These are phyloP conservation scores for Drosophila tripunctata DNA, from an alignment of 2,888 invertebrate species.

Conservation along the genomic window DNA sequence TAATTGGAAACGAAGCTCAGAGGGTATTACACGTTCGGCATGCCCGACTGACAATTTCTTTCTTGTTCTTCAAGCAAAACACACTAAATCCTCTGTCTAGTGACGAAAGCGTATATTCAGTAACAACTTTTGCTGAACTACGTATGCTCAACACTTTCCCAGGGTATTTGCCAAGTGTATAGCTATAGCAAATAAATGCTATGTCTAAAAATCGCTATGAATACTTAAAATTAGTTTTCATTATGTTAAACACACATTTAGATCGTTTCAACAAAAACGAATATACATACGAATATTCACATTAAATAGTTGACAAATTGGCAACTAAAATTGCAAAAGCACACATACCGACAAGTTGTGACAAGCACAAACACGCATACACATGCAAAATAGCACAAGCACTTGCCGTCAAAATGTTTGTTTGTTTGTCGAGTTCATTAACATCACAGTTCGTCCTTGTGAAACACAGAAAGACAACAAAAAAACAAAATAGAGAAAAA, in stretches of 20 bases:
- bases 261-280: slow-evolving; percentile 45
- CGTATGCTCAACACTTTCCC: too few relatives aligned
- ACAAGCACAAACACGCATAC: slow-evolving; percentile 33
- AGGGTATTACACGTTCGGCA: too few relatives aligned
- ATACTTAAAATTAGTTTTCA: slow-evolving; percentile 68
- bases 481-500: background rate
- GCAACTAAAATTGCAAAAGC: slow-evolving; percentile 55
- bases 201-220: slow-evolving; percentile 47
- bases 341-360: slow-evolving; percentile 40
- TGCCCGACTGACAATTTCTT: too few relatives aligned
- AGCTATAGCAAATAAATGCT: slow-evolving; percentile 14
- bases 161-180: slow-evolving; percentile 9
- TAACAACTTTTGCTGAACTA: too few relatives aligned
- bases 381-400: slow-evolving; percentile 34
- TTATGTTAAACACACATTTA: slow-evolving; percentile 60
- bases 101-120: too few relatives aligned
- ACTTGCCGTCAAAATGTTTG: slow-evolving; percentile 55
- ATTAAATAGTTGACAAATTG: slow-evolving; percentile 65
- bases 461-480: slow-evolving; percentile 3
- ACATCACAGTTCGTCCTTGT: slow-evolving; percentile 70
- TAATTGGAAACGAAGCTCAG: too few relatives aligned
- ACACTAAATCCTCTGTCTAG: too few relatives aligned
- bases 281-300: slow-evolving; percentile 53
- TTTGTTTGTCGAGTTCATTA: slow-evolving; percentile 77
- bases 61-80: too few relatives aligned